Evolutionary conservation across 2,888 invertebrate genomes (phyloP), one percentile per base, ranked within the genome.

Genomic region (Archips xylosteana): DNA sequence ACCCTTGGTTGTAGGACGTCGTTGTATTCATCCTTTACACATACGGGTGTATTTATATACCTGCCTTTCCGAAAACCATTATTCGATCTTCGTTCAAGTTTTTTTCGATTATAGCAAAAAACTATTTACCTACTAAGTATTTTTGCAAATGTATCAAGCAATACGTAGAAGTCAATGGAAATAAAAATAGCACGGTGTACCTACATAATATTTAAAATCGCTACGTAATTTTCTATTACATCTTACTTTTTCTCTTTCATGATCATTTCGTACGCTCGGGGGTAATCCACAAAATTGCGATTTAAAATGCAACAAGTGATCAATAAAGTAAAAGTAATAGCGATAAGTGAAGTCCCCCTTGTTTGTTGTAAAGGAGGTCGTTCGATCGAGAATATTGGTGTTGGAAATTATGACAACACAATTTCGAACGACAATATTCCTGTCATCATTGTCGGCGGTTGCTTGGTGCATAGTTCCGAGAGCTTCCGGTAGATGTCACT

Each of bases 291-390:
- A 65, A 54, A 63, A 61, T 23, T 61, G 57, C 51, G 66, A 75
- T 80, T 75, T 75, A 71, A 77, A 79, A 78, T 74, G 78, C 80
- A 79, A 79, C 77, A 78, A 76, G 79, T 79, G 79, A 79, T 80
- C 78, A 76, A 79, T 79, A 78, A 77, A 74, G 65, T 81, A 80
- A 81, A 81, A 78, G 80, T 81, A 80, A 86, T 85, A 78, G 79
- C 79, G 78, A 77, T 79, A 80, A 82, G 83, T 83, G 80, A 80
- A 79, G 76, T 76, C 76, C 77, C 78, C 72, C 78, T 79, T 80
- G 79, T 78, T 81, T 76, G 77, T 75, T 75, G 47, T 70, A 76
- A 76, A 77, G 63, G 54, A 70, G 49, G 70, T 64, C 60, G 59
- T 32, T 59, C 51, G 39, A n/a, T 63, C n/a, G 32, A 63, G 45